Conservation (phyloP, 2,113 vertebrate species). For the Lutjanus erythropterus region DNA sequence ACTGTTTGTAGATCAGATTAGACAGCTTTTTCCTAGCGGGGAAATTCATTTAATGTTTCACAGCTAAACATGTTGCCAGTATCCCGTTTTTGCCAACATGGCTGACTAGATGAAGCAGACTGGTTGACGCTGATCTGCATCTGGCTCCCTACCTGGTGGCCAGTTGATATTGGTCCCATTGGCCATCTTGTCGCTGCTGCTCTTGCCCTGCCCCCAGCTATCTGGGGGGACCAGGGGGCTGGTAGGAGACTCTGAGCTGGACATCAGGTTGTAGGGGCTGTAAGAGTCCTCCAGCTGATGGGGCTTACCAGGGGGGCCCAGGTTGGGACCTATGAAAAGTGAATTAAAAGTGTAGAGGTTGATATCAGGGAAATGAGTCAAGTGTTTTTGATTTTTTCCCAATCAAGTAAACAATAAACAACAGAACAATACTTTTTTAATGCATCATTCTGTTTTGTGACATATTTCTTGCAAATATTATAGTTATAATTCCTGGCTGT, state of each 20-base stretch:
- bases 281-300: slow-evolving; percentile 92
- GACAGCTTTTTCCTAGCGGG: no score
- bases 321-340: slow-evolving; percentile 87
- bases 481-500: not conserved
- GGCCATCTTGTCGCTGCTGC: slow-evolving; percentile 93
- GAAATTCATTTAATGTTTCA: no score
- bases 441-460: not conserved
- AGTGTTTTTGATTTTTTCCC: not conserved
- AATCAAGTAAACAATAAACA: not conserved
- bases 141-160: slow-evolving; percentile 89
- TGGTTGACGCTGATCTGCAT: not conserved
- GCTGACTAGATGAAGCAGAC: not conserved
- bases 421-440: not conserved
- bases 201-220: slow-evolving; percentile 96
- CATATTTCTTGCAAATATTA: not conserved
- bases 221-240: slow-evolving; percentile 92
- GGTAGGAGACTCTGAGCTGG: slow-evolving; percentile 90
- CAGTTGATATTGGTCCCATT: slow-evolving; percentile 97
- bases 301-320: slow-evolving; percentile 93
- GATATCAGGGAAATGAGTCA: not conserved
- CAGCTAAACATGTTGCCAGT: not conserved
- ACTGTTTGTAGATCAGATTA: not conserved
- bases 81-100: not conserved
- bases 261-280: slow-evolving; percentile 91
- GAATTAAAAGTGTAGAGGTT: not conserved